phyloP scores from a whole-genome alignment of 1,140 invertebrate species.

The Atta cephalotes region DNA sequence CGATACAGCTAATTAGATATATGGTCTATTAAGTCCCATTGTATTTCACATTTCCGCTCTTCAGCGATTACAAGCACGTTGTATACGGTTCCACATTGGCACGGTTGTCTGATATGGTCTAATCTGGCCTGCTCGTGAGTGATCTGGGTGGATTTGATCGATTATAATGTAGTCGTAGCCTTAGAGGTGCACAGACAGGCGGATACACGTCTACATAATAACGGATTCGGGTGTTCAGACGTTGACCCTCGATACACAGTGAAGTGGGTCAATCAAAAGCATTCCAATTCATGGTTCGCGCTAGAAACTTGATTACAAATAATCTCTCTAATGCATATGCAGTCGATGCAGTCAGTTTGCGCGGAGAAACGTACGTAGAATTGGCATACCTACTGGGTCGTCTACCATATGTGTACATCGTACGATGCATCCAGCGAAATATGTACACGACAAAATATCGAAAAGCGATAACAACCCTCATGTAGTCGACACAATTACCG shows the following conservation, averaged over 20 bases:
- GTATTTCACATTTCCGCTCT: conserved; percentile 49
- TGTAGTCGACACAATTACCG: conserved; percentile 68
- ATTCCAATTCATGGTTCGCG: conserved; percentile 70
- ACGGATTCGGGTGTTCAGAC: conserved; percentile 58
- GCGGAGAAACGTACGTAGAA: conserved; percentile 24
- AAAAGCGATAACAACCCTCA: conserved; percentile 71
- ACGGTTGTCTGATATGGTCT: conserved; percentile 52
- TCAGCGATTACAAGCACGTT: conserved; percentile 36
- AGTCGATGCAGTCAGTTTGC: conserved; percentile 49
- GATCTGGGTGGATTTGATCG: conserved; percentile 54
- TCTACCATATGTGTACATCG: not conserved
- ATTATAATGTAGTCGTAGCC: conserved; percentile 54
- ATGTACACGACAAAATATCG: conserved; percentile 65
- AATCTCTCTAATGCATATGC: conserved; percentile 71
- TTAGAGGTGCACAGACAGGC: conserved; percentile 49
- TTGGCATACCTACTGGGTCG: not conserved
- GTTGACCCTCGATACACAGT: conserved; percentile 66
- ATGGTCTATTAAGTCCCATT: conserved; percentile 47
- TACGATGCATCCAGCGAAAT: not conserved
- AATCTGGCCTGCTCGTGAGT: conserved; percentile 51
- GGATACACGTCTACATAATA: conserved; percentile 36
- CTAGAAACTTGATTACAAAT: conserved; percentile 68
- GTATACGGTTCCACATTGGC: conserved; percentile 17
- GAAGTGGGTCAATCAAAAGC: conserved; percentile 72
- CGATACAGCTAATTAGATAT: conserved; percentile 6